Evolutionary conservation across 1,140 invertebrate genomes (phyloP).

Genomic region (Zaprionus nigranus): DNA sequence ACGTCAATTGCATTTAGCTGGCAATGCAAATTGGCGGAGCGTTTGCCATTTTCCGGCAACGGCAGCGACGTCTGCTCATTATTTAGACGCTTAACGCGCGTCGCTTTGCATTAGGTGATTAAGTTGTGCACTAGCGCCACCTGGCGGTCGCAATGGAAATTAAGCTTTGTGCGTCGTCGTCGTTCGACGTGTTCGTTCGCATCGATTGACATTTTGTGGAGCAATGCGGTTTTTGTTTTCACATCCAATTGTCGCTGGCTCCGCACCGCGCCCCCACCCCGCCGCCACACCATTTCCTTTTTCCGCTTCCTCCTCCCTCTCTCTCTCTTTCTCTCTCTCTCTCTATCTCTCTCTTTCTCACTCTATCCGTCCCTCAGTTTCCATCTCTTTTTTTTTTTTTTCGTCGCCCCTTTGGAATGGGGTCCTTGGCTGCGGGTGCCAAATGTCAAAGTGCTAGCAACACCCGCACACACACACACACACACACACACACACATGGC

Average conservation of each 20-base stretch:
- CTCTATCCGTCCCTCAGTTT: neutral
- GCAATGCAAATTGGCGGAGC: slow-evolving; percentile 65
- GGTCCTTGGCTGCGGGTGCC: slow-evolving; percentile 49
- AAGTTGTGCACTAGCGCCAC: slow-evolving; percentile 59
- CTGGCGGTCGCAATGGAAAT: slow-evolving; percentile 57
- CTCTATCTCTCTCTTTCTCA: neutral
- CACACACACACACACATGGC: neutral
- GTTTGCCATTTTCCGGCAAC: slow-evolving; percentile 38
- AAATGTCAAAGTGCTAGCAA: slow-evolving; percentile 67
- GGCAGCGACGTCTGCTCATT: slow-evolving; percentile 54
- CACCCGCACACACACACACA: slow-evolving; percentile 23
- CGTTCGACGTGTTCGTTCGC: neutral
- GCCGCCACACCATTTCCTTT: slow-evolving; percentile 22
- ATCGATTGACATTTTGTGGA: slow-evolving; percentile 41
- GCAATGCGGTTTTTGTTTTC: slow-evolving; percentile 53
- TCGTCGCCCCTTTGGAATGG: slow-evolving; percentile 8
- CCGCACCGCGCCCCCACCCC: neutral
- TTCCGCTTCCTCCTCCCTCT: neutral
- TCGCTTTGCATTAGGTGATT: slow-evolving; percentile 73
- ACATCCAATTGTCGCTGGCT: slow-evolving; percentile 35
- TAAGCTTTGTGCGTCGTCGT: slow-evolving; percentile 31
- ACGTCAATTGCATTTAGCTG: slow-evolving; percentile 71
- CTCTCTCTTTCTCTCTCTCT: neutral
- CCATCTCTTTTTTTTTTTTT: neutral
- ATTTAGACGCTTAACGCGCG: slow-evolving; percentile 73